These are phyloP conservation scores for Elanoides forficatus DNA, from an alignment of 2,113 vertebrate species.

Conservation along the genomic window DNA sequence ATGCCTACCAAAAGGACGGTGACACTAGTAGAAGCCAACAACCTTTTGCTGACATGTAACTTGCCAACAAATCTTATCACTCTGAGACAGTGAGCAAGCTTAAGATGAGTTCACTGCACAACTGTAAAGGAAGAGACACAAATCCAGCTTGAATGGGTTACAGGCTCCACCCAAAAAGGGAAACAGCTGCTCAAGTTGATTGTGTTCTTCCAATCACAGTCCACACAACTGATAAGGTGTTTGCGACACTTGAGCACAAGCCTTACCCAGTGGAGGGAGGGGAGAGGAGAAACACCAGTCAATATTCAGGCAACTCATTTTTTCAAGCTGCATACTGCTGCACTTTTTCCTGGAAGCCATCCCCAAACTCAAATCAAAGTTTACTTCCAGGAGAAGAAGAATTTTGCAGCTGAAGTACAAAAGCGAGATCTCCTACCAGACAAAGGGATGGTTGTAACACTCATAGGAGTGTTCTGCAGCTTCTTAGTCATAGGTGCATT, in stretches of 20 bases:
- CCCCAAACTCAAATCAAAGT: neutral
- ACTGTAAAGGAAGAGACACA: neutral
- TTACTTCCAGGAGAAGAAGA: neutral
- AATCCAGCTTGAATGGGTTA: neutral
- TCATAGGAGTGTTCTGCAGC: neutral
- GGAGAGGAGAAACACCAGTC: neutral
- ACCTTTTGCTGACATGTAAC: neutral
- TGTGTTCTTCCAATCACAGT: neutral
- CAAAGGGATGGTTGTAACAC: accelerated
- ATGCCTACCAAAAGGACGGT: neutral
- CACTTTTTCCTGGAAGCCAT: neutral
- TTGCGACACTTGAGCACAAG: neutral
- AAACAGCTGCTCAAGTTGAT: neutral
- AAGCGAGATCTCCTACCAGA: neutral
- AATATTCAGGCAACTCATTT: neutral
- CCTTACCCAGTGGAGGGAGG: neutral
- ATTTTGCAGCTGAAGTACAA: neutral
- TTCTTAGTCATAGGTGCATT: neutral
- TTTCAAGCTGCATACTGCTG: neutral
- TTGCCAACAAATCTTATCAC: neutral
- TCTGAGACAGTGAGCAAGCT: neutral
- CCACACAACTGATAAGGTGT: neutral
- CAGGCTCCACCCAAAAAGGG: neutral
- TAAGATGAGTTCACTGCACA: neutral
- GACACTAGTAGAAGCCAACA: neutral